Evolutionary conservation across 2,888 invertebrate genomes (phyloP), one percentile per base, ranked within the genome.

Genomic region (Margaritifera margaritifera): DNA sequence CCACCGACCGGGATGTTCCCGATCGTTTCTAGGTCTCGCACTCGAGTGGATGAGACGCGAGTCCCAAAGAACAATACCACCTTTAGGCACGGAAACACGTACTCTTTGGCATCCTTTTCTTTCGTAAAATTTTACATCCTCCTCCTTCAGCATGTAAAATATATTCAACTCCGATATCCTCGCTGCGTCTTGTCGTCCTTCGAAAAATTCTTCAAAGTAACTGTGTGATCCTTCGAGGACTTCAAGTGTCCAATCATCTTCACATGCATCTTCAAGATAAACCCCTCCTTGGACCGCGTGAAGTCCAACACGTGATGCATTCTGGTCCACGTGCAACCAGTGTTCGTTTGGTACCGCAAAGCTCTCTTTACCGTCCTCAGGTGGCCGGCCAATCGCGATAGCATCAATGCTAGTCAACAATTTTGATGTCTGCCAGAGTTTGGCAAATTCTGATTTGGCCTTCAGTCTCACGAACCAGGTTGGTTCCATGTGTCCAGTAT

Each of bases 41-140:
- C 78, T 81, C 20, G 76, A 80, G 61, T 83, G 83, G 25, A 81
- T 74, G 24, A 71, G 65, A 20, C 81, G 61, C 4, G 83, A 83
- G 56, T 83, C 83, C 83, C 83, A 83, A 15, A 83, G 62, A 15
- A 82, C 68, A 25, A 83, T 74, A 3, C 82, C 80, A 6, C 82
- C 83, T 52, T 80, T 80, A 4, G 79, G 80, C 6, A 72, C 73
- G 1, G 79, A 69, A 24, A 83, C 71, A n/a, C 72, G 62, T 11
- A 25, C 65, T 20, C 58, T 5, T 58, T 54, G 31, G 50, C 81
- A 80, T 15, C 79, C 77, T 55, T 66, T 64, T 18, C 66, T 51
- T n/a, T 59, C 24, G 51, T 56, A 59, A 53, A 74, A 58, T 51
- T 51, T 42, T 19, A 25, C 25, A 53, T 65, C 68, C 50, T 75